These are phyloP conservation scores for Dryococelus australis DNA, from an alignment of 2,888 invertebrate genomes.

Conservation along the genomic window DNA sequence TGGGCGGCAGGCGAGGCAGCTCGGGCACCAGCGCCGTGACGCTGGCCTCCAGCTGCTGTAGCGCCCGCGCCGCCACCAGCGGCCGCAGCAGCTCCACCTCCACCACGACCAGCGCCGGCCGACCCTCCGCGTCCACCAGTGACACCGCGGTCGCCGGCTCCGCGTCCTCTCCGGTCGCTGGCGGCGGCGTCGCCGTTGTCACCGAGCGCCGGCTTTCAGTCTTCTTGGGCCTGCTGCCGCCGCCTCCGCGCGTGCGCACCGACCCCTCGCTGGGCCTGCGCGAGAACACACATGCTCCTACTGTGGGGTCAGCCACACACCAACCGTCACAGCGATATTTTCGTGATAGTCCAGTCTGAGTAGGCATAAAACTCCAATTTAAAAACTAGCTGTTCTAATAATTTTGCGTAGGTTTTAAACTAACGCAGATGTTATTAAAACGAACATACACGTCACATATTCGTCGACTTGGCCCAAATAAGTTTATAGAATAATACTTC, in stretches of 20 bases:
- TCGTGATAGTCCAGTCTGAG: no score
- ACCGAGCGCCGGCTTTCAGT: not conserved
- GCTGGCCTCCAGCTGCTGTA: not conserved
- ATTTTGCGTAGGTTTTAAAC: no score
- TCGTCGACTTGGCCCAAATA: no score
- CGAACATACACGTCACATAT: no score
- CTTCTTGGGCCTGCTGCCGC: constrained; percentile 18
- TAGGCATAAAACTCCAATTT: no score
- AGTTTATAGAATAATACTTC: no score
- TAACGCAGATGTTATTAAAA: no score
- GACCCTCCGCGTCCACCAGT: not conserved
- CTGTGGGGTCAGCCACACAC: no score
- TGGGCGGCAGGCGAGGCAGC: not conserved
- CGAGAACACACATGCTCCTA: no score
- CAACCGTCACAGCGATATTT: no score
- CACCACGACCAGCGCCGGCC: constrained; percentile 10
- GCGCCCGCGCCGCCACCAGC: constrained; percentile 7
- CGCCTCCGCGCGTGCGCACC: not conserved
- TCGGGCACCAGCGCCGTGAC: constrained; percentile 18
- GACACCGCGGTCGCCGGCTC: not conserved
- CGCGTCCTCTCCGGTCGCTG: not conserved
- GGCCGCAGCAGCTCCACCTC: constrained; percentile 22
- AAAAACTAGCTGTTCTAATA: no score
- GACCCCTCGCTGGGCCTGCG: not conserved
- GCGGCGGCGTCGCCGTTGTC: no score